phyloP scores from a whole-genome alignment of 1,140 invertebrate genomes.

The Cotesia vestalis region DNA sequence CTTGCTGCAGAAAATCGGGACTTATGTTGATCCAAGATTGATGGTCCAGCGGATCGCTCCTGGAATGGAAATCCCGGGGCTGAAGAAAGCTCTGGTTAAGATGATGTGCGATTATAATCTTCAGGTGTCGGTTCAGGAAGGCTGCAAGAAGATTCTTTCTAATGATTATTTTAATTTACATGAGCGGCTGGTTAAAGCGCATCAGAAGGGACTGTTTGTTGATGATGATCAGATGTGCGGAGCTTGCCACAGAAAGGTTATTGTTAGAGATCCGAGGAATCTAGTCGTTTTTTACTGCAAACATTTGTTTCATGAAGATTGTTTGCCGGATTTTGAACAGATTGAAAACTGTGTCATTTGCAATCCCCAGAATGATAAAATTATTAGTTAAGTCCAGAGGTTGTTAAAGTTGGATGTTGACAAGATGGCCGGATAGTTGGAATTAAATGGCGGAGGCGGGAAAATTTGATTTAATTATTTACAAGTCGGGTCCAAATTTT shows the following conservation, averaged over 20 bases:
- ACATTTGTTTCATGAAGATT: slow-evolving; percentile 89
- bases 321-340: slow-evolving; percentile 70
- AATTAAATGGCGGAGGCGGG: no score
- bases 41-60: slow-evolving; percentile 86
- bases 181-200: slow-evolving; percentile 79
- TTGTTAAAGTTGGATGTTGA: no score
- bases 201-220: slow-evolving; percentile 79
- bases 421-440: no score
- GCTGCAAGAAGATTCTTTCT: slow-evolving; percentile 87
- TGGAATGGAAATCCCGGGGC: slow-evolving; percentile 85
- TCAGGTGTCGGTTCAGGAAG: slow-evolving; percentile 89
- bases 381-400: background rate
- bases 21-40: slow-evolving; percentile 89
- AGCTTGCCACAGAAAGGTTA: slow-evolving; percentile 77
- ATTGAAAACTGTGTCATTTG: slow-evolving; percentile 70
- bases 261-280: slow-evolving; percentile 76
- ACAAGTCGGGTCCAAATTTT: no score
- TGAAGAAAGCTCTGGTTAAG: slow-evolving; percentile 91
- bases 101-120: slow-evolving; percentile 96
- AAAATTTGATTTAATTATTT: no score
- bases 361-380: slow-evolving; percentile 64
- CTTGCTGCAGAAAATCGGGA: slow-evolving; percentile 82
- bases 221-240: slow-evolving; percentile 79
- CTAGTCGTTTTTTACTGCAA: slow-evolving; percentile 87
- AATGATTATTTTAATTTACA: slow-evolving; percentile 91